Percentiles rank a stretch among this genome's conserved stretches.
Conservation (phyloP, 2,888 invertebrate species). For the Drymonia ruficornis region DNA sequence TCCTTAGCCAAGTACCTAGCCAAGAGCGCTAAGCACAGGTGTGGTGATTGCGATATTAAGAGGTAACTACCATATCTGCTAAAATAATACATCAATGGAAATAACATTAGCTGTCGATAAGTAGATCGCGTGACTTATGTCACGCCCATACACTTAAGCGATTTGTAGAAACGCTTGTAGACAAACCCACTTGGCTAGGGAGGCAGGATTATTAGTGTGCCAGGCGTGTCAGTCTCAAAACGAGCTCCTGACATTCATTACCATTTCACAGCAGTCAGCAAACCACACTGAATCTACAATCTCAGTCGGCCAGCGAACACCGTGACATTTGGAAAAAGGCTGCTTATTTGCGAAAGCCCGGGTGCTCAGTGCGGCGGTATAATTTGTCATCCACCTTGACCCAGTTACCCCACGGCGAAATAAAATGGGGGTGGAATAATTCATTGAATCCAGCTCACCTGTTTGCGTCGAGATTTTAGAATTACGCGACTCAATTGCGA, state of each 20-base stretch:
- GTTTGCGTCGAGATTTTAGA: constrained; percentile 47
- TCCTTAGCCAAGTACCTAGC: too few species aligned
- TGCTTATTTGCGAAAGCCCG: constrained; percentile 60
- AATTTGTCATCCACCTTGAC: constrained; percentile 71
- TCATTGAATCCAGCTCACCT: constrained; percentile 44
- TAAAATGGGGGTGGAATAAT: constrained; percentile 46
- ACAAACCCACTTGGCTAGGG: too few species aligned
- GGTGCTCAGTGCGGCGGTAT: constrained; percentile 55
- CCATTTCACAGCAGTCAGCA: constrained; percentile 21
- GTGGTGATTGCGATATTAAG: too few species aligned
- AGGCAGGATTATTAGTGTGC: too few species aligned
- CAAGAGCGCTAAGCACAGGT: too few species aligned
- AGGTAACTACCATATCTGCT: too few species aligned
- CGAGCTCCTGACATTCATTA: not conserved
- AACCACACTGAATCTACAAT: constrained; percentile 36
- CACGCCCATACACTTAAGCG: too few species aligned
- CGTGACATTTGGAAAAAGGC: constrained; percentile 60
- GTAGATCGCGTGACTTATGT: too few species aligned
- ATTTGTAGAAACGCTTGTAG: too few species aligned
- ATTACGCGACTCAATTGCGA: constrained; percentile 34
- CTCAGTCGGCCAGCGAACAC: constrained; percentile 46
- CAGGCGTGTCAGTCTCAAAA: not conserved
- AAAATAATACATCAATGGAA: too few species aligned
- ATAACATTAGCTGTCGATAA: too few species aligned
- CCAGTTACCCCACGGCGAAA: constrained; percentile 39